Percentiles rank a stretch among this genome's conserved stretches.
Evolutionary conservation across 2,888 invertebrate species (phyloP).

Genomic region (Unio delphinus): DNA sequence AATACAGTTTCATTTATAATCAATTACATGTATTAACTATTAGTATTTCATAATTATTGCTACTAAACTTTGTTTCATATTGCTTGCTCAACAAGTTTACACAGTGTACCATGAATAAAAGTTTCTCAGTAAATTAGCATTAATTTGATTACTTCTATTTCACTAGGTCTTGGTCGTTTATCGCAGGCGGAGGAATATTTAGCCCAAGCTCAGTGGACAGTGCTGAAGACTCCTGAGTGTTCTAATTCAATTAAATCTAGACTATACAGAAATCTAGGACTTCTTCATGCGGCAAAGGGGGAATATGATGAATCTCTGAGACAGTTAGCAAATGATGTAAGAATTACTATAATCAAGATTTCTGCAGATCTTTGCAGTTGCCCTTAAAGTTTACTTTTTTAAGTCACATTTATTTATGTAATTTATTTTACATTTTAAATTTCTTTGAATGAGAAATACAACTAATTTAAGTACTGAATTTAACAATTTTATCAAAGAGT

Average conservation of each 20-base stretch:
- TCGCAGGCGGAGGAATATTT: constrained; percentile 71
- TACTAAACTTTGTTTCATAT: too few species aligned
- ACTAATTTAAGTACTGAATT: too few species aligned
- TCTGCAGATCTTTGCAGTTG: too few species aligned
- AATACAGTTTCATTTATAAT: too few species aligned
- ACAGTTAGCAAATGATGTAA: constrained; percentile 71
- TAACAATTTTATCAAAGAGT: too few species aligned
- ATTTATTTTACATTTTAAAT: too few species aligned
- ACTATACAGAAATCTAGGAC: constrained; percentile 69
- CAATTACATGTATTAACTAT: too few species aligned
- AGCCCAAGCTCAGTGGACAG: constrained; percentile 71
- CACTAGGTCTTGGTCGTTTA: constrained; percentile 66
- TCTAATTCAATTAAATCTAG: constrained; percentile 70
- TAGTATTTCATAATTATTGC: too few species aligned
- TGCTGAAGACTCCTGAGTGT: constrained; percentile 69
- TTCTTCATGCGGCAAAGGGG: constrained; percentile 70
- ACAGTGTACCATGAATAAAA: background rate
- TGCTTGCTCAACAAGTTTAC: too few species aligned
- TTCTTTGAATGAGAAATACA: too few species aligned
- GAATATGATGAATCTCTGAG: constrained; percentile 69
- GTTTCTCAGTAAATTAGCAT: background rate
- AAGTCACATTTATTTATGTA: too few species aligned
- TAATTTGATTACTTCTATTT: constrained; percentile 3
- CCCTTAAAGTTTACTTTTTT: too few species aligned
- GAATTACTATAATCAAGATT: constrained; percentile 12